phyloP scores from a whole-genome alignment of 2,888 invertebrate genomes.

The Drosophila mercatorum region DNA sequence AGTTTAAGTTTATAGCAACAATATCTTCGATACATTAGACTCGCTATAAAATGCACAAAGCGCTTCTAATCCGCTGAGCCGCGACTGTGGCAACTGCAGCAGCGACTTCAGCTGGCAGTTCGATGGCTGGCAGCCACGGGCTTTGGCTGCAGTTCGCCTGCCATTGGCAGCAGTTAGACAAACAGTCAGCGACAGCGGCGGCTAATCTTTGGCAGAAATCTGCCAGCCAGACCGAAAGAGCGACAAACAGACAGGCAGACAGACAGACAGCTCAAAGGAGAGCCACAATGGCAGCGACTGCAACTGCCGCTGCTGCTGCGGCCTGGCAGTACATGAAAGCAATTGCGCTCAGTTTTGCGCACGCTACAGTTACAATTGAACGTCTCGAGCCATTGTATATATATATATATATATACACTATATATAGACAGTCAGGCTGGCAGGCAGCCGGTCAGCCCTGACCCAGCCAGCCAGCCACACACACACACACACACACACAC shows the following conservation, averaged over 20 bases:
- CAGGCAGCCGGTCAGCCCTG: conserved; percentile 18
- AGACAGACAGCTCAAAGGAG: conserved; percentile 55
- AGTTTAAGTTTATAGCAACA: too few relatives aligned
- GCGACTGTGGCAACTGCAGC: conserved; percentile 19
- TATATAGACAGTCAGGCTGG: not conserved
- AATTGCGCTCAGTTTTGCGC: conserved; percentile 48
- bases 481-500: conserved; percentile 6
- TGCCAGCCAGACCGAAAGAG: conserved; percentile 42
- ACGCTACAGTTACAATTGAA: conserved; percentile 59
- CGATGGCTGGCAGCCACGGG: not conserved
- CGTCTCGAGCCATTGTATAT: conserved; percentile 42
- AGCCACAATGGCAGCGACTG: conserved; percentile 9
- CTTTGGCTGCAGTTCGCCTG: conserved; percentile 13
- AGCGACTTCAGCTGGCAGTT: conserved; percentile 6
- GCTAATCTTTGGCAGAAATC: conserved; percentile 66
- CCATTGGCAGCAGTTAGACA: conserved; percentile 54
- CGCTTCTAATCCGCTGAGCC: conserved; percentile 25
- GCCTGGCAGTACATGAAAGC: conserved; percentile 43
- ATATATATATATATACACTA: not conserved
- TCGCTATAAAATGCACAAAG: not conserved
- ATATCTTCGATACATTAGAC: too few relatives aligned
- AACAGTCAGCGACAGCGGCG: conserved; percentile 56
- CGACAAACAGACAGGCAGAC: conserved; percentile 23
- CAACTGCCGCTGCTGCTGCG: conserved; percentile 7
- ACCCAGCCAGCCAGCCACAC: conserved; percentile 34